A percentile compares a stretch with the other conserved stretches of the same genome.
Evolutionary conservation across 2,888 invertebrate genomes (phyloP).

Genomic region (Opisthograptis luteolata): DNA sequence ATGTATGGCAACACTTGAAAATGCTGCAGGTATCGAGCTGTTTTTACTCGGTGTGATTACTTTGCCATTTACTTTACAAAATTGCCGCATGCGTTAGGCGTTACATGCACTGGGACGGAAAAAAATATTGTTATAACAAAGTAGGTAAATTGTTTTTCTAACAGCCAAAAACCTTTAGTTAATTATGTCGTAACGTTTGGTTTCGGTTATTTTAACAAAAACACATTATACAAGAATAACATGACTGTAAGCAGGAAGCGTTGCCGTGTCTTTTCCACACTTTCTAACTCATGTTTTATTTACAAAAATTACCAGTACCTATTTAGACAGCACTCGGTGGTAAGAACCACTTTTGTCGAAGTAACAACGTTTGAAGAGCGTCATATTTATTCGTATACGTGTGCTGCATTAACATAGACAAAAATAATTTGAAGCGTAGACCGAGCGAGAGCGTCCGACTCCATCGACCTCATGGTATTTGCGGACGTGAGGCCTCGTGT

Average conservation of each 20-base stretch:
- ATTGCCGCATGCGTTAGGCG: background rate
- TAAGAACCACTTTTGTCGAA: slow-evolving; percentile 41
- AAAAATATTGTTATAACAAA: background rate
- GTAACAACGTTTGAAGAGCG: slow-evolving; percentile 44
- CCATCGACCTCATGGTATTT: slow-evolving; percentile 79
- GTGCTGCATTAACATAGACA: slow-evolving; percentile 44
- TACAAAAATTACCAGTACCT: slow-evolving; percentile 41
- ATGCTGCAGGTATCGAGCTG: slow-evolving; percentile 37
- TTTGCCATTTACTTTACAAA: slow-evolving; percentile 24
- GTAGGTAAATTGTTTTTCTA: no score
- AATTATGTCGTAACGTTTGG: no score
- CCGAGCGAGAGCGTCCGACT: slow-evolving; percentile 61
- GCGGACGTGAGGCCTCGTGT: slow-evolving; percentile 81
- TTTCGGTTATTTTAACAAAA: background rate
- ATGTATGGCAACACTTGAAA: slow-evolving; percentile 68
- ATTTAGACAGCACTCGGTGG: slow-evolving; percentile 39
- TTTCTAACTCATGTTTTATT: slow-evolving; percentile 39
- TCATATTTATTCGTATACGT: slow-evolving; percentile 43
- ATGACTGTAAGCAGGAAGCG: slow-evolving; percentile 14
- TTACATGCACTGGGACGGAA: background rate
- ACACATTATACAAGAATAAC: slow-evolving; percentile 3
- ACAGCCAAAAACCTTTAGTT: no score
- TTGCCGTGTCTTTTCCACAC: slow-evolving; percentile 23
- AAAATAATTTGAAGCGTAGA: slow-evolving; percentile 62
- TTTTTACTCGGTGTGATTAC: slow-evolving; percentile 24